These are phyloP conservation scores for Axea sp. DNA, from an alignment of 2,888 invertebrate genomes.

Conservation along the genomic window DNA sequence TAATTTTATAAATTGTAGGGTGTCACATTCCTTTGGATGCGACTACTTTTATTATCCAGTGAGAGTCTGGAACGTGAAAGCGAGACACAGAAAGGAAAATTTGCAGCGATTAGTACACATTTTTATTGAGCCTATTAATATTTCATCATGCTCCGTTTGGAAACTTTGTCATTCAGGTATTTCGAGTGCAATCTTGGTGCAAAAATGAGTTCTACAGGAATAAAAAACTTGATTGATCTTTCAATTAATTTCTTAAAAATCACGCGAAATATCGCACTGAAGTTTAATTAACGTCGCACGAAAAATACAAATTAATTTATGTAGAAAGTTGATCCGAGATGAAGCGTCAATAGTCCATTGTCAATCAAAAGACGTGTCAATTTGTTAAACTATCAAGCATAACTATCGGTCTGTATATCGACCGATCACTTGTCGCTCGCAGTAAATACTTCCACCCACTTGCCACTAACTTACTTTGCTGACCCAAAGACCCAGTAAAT, in stretches of 20 bases:
- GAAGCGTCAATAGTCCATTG: slow-evolving; percentile 32
- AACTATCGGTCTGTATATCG: slow-evolving; percentile 25
- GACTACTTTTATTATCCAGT: slow-evolving; percentile 7
- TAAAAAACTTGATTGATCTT: slow-evolving; percentile 5
- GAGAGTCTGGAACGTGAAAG: slow-evolving; percentile 25
- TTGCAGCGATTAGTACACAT: slow-evolving; percentile 5
- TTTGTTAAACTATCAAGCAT: slow-evolving; percentile 40
- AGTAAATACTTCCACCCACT: slow-evolving; percentile 56
- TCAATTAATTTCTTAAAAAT: background rate
- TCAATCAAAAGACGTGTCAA: slow-evolving; percentile 47
- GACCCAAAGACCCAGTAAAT: slow-evolving; percentile 78
- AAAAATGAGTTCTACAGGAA: too few species aligned
- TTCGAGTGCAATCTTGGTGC: too few species aligned
- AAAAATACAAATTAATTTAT: slow-evolving; percentile 34
- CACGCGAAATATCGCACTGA: background rate
- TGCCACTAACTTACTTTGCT: slow-evolving; percentile 75
- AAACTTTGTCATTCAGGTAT: background rate
- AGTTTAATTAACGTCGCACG: slow-evolving; percentile 11
- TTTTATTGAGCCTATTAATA: slow-evolving; percentile 22
- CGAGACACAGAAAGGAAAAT: slow-evolving; percentile 39
- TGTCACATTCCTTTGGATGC: background rate
- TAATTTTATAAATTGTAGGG: too few species aligned
- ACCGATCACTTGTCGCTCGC: slow-evolving; percentile 48
- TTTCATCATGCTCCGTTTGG: background rate
- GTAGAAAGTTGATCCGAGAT: slow-evolving; percentile 39